These are phyloP conservation scores for Chaetodon auriga DNA, from an alignment of 2,113 vertebrate species.

Conservation along the genomic window DNA sequence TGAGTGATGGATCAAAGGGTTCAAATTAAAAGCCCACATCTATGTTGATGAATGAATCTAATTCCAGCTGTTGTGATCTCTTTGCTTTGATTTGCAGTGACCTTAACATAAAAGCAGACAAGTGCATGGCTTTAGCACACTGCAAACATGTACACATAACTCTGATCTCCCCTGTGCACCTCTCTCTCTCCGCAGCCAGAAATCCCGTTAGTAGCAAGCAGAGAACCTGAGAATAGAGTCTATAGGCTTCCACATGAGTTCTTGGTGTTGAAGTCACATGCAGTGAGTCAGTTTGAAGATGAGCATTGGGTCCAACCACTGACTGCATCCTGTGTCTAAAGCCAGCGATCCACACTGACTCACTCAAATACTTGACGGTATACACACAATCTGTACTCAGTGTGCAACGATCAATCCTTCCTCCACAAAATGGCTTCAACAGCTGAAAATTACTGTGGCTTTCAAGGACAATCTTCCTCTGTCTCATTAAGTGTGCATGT, in stretches of 20 bases:
- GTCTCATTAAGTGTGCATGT: not conserved
- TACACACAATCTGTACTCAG: not conserved
- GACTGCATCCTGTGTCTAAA: not conserved
- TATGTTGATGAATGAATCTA: not conserved
- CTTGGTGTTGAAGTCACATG: not conserved
- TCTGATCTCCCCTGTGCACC: not conserved
- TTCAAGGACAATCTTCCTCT: not conserved
- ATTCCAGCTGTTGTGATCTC: conserved; percentile 9
- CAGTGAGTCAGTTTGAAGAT: not conserved
- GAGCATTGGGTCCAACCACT: not conserved
- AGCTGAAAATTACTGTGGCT: conserved; percentile 4
- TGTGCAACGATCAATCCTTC: not conserved
- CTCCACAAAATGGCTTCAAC: not conserved
- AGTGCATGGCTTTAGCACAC: not conserved
- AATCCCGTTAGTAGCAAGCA: not conserved
- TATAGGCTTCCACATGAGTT: conserved; percentile 3
- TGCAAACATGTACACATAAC: not conserved
- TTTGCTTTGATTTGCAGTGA: conserved; percentile 33
- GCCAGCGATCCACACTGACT: not conserved
- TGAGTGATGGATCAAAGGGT: conserved; percentile 15
- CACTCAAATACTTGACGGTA: not conserved
- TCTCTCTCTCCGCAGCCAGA: conserved; percentile 9
- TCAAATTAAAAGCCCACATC: conserved; percentile 1
- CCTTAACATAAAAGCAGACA: conserved; percentile 41
- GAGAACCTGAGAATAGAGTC: conserved; percentile 37